A percentile compares a stretch with the other conserved stretches of the same genome.
Evolutionary conservation across 2,797 vertebrate genomes (phyloP).

Genomic region (Trichosurus vulpecula): DNA sequence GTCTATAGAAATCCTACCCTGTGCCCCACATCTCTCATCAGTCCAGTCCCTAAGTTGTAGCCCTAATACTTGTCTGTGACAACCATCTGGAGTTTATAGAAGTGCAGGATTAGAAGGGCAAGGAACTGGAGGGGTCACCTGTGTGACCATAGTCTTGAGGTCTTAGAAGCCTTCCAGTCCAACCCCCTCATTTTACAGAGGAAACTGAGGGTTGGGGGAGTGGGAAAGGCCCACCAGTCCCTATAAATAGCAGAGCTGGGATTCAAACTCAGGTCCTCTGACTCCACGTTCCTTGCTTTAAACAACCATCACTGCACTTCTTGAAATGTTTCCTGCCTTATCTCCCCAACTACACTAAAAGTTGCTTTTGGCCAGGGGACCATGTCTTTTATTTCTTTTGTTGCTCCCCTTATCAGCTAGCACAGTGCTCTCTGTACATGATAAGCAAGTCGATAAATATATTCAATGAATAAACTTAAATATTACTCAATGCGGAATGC

Average conservation of each 20-base stretch:
- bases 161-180: neutral
- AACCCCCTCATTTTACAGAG: neutral
- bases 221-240: too few relatives aligned
- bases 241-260: neutral
- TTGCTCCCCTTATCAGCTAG: neutral
- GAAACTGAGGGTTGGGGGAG: neutral
- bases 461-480: neutral
- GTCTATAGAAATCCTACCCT: neutral
- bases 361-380: neutral
- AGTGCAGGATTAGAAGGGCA: neutral
- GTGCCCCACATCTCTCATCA: neutral
- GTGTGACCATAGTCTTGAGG: neutral
- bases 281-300: neutral
- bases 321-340: neutral
- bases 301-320: neutral
- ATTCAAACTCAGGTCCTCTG: too few relatives aligned
- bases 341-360: neutral
- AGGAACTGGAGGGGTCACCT: neutral
- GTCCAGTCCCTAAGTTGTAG: neutral
- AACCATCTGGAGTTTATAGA: neutral
- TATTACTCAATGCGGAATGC: neutral
- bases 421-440: neutral
- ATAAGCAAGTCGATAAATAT: neutral
- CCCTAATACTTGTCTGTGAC: neutral
- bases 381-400: neutral